Conservation (phyloP, 1,140 invertebrate species). For the Maniola jurtina region DNA sequence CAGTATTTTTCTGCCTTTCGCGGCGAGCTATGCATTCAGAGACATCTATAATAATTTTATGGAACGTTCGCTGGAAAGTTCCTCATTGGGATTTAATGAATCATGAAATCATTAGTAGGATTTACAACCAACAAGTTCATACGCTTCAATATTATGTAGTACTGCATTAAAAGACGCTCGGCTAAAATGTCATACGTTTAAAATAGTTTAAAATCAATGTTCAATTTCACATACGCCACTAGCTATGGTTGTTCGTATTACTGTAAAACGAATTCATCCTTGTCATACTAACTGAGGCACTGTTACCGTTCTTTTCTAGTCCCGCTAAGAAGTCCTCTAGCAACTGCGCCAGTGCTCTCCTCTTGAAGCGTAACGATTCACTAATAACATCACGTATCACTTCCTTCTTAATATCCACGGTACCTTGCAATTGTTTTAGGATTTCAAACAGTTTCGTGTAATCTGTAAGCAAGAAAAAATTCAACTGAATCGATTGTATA, state of each 20-base stretch:
- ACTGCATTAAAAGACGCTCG: not conserved
- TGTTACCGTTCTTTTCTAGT: slow-evolving; percentile 75
- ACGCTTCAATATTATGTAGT: too few species aligned
- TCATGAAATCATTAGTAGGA: too few species aligned
- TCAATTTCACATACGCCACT: slow-evolving; percentile 36
- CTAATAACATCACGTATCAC: slow-evolving; percentile 84
- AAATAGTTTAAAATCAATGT: not conserved
- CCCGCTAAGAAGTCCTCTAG: slow-evolving; percentile 76
- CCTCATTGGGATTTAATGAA: too few species aligned
- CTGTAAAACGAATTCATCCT: slow-evolving; percentile 48
- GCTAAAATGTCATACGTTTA: not conserved
- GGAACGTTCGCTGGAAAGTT: too few species aligned
- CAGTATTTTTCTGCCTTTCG: too few species aligned
- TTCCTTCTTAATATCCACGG: slow-evolving; percentile 79
- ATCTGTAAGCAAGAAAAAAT: slow-evolving; percentile 78
- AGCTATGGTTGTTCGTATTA: slow-evolving; percentile 60
- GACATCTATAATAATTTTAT: too few species aligned
- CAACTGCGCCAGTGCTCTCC: slow-evolving; percentile 81
- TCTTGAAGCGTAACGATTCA: slow-evolving; percentile 86
- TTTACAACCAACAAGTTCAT: too few species aligned
- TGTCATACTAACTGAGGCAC: slow-evolving; percentile 61
- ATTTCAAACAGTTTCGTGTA: slow-evolving; percentile 82
- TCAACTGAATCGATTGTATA: not conserved
- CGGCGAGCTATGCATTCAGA: too few species aligned
- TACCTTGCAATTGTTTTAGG: slow-evolving; percentile 82